phyloP scores from a whole-genome alignment of 1,140 invertebrate species.

The Drosophila takahashii region DNA sequence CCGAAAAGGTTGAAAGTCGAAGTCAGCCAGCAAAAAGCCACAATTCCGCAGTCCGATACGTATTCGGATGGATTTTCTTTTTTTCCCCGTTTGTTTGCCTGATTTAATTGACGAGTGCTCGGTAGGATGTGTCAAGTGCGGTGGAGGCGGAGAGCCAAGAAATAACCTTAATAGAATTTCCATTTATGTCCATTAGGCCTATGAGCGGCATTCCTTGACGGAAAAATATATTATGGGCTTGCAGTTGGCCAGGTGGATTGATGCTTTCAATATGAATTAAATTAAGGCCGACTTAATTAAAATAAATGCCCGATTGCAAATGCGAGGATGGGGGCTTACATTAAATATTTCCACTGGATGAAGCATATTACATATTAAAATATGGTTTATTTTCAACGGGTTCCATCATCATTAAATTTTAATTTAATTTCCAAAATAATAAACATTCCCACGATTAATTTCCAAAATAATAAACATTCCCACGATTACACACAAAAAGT shows the following conservation, averaged over 20 bases:
- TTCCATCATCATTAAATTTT: no score
- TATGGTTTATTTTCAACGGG: neutral
- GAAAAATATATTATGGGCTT: conserved; percentile 22
- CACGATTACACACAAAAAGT: no score
- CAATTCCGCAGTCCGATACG: conserved; percentile 10
- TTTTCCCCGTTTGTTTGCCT: neutral
- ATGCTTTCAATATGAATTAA: conserved; percentile 25
- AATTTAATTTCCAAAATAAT: no score
- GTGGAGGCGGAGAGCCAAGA: conserved; percentile 13
- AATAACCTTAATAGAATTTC: conserved; percentile 72
- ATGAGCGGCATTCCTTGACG: neutral
- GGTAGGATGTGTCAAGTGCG: conserved; percentile 51
- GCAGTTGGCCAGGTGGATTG: neutral
- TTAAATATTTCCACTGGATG: neutral
- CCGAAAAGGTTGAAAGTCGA: conserved; percentile 73
- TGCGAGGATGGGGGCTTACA: neutral
- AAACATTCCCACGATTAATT: no score
- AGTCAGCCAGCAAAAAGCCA: conserved; percentile 28
- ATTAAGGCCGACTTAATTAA: conserved; percentile 30
- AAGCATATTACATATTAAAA: neutral
- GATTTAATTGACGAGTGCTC: conserved; percentile 71
- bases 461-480: no score
- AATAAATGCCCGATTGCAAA: neutral
- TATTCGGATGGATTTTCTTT: conserved; percentile 27
- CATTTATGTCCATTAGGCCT: conserved; percentile 75